Percentiles rank a stretch among this genome's conserved stretches.
Evolutionary conservation across 2,797 vertebrate species (phyloP).

Genomic region (Spinus pinus): DNA sequence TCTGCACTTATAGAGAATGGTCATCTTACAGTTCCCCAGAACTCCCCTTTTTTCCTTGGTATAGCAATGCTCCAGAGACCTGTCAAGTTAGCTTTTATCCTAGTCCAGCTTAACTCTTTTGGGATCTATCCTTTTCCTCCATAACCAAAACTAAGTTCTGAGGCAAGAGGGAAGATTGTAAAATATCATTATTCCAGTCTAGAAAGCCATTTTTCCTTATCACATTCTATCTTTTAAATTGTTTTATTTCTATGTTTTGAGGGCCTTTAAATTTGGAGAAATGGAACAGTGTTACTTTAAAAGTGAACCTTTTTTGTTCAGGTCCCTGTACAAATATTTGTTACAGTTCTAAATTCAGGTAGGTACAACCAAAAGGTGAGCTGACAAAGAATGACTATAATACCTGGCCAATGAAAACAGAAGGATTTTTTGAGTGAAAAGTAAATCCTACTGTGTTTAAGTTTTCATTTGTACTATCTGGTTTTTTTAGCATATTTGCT

Average conservation of each 20-base stretch:
- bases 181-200: background rate
- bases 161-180: background rate
- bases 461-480: background rate
- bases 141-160: background rate
- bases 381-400: background rate
- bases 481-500: background rate
- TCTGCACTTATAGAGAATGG: background rate
- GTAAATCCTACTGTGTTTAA: background rate
- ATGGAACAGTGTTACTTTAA: background rate
- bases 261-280: background rate
- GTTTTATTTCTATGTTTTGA: background rate
- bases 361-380: background rate
- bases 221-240: background rate
- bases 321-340: too few species aligned
- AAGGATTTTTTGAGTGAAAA: background rate
- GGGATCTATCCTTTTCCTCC: background rate
- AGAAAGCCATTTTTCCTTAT: background rate
- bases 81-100: background rate
- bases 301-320: background rate
- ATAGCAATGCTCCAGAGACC: background rate
- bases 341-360: background rate
- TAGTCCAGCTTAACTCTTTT: background rate
- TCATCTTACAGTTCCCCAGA: background rate
- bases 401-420: background rate
- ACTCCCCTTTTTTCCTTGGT: background rate